A percentile compares a stretch with the other conserved stretches of the same genome.
phyloP scores from a whole-genome alignment of 2,888 invertebrate genomes.

The Uloborus plumipes region DNA sequence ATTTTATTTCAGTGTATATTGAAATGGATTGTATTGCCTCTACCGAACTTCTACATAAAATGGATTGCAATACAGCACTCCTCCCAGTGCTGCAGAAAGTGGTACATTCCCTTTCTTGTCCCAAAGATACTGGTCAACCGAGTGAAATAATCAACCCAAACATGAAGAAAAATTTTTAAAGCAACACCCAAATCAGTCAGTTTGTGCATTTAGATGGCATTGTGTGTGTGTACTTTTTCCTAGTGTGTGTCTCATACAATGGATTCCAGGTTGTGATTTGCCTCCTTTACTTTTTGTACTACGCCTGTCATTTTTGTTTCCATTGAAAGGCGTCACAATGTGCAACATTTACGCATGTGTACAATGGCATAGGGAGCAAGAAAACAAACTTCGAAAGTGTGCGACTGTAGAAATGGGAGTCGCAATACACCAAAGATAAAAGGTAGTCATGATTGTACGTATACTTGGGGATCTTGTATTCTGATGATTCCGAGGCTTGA shows the following conservation, averaged over 20 bases:
- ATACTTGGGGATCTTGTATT: constrained; percentile 10
- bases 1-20: constrained; percentile 49
- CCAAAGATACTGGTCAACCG: constrained; percentile 35
- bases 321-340: not conserved
- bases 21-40: constrained; percentile 63
- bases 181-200: constrained; percentile 46
- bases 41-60: constrained; percentile 63
- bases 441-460: constrained; percentile 21
- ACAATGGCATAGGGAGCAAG: constrained; percentile 9
- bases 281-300: constrained; percentile 2
- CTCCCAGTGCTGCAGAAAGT: constrained; percentile 56
- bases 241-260: constrained; percentile 42
- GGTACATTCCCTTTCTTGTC: constrained; percentile 62
- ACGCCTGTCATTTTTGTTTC: constrained; percentile 2
- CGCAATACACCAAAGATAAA: constrained; percentile 37
- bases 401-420: constrained; percentile 3
- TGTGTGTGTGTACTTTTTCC: constrained; percentile 45
- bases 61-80: constrained; percentile 51
- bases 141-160: constrained; percentile 29
- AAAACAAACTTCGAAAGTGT: constrained; percentile 11
- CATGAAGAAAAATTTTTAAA: constrained; percentile 15
- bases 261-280: constrained; percentile 49
- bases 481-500: not conserved
- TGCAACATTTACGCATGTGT: too few species aligned
- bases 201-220: constrained; percentile 59